phyloP scores from a whole-genome alignment of 2,113 vertebrate species.

The Regulus satrapa region DNA sequence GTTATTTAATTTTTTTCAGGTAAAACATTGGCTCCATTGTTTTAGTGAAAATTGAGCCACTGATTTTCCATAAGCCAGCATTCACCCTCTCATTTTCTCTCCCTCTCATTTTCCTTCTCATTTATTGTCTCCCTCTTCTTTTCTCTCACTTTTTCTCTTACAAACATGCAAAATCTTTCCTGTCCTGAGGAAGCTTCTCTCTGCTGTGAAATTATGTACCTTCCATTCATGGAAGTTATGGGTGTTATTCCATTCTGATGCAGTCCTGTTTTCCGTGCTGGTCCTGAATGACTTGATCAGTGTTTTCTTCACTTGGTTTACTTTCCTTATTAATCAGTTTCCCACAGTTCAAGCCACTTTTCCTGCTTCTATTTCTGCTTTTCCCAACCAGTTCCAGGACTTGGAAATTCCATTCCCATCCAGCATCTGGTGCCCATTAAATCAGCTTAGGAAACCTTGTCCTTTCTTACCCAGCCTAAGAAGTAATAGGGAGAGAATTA shows the following conservation, averaged over 20 bases:
- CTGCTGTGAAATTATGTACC: not conserved
- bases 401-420: not conserved
- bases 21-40: not conserved
- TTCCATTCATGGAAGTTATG: not conserved
- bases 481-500: not conserved
- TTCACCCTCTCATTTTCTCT: not conserved
- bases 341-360: not conserved
- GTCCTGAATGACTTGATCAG: not conserved
- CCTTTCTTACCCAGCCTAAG: not conserved
- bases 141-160: not conserved
- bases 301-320: not conserved
- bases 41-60: not conserved
- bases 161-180: not conserved
- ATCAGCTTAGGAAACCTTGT: not conserved
- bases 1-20: not conserved
- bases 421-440: not conserved
- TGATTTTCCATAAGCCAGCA: not conserved
- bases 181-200: not conserved
- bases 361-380: not conserved
- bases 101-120: not conserved
- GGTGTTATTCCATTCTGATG: not conserved
- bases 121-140: not conserved
- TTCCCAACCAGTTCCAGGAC: not conserved
- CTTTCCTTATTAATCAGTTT: not conserved
- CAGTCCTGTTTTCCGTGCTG: not conserved